Conservation (phyloP, 2,888 invertebrate species). For the Mythimna loreyi region DNA sequence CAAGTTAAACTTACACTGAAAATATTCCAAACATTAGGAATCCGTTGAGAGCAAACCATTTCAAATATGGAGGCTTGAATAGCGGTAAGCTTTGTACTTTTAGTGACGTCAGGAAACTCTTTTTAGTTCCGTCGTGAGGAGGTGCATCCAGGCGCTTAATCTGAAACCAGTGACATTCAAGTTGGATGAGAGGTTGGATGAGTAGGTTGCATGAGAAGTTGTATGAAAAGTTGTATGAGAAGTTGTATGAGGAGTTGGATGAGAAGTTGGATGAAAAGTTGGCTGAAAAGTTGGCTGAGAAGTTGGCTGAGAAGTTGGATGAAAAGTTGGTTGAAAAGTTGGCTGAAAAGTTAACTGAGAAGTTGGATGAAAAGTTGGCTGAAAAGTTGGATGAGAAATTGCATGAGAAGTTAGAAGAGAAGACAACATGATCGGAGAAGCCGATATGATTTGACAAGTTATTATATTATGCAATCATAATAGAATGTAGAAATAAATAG, state of each 20-base stretch:
- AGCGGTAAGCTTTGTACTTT: constrained; percentile 89
- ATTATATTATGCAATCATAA: neutral
- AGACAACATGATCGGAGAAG: neutral
- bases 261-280: too few species aligned
- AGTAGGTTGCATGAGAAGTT: constrained; percentile 2
- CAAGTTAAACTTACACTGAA: constrained; percentile 90
- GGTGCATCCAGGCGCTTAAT: constrained; percentile 75
- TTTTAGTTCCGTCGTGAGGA: constrained; percentile 65
- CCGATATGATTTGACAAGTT: too few species aligned
- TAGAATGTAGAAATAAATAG: constrained; percentile 64
- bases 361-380: too few species aligned
- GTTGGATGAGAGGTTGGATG: neutral
- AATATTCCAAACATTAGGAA: constrained; percentile 92
- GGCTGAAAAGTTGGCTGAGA: too few species aligned
- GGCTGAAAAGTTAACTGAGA: too few species aligned
- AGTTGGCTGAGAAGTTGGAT: too few species aligned
- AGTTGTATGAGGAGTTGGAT: neutral
- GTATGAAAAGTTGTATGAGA: too few species aligned
- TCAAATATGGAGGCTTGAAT: constrained; percentile 88
- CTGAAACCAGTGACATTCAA: constrained; percentile 68
- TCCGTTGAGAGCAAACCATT: constrained; percentile 89
- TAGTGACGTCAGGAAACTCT: constrained; percentile 80
- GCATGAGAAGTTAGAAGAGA: neutral
- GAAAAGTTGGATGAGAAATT: too few species aligned
- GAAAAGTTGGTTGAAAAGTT: too few species aligned